Evolutionary conservation across 2,797 vertebrate species (phyloP).

Genomic region (Nothura maculosa): DNA sequence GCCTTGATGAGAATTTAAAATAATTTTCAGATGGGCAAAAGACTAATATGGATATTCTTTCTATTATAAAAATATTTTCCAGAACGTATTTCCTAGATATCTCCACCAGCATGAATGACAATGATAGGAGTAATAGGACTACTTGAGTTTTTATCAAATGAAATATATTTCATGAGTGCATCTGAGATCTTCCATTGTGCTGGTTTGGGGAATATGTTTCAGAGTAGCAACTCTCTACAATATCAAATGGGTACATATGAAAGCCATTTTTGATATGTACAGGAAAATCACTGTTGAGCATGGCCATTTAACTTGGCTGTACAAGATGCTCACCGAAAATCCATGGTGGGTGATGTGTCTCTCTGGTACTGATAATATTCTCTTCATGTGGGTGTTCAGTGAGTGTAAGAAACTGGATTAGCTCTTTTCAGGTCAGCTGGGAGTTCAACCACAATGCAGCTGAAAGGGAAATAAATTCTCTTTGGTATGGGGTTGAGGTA

Average conservation of each 20-base stretch:
- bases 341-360: neutral
- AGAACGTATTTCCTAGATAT: neutral
- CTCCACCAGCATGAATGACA: neutral
- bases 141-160: neutral
- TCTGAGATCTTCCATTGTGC: neutral
- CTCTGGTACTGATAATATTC: neutral
- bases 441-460: fast-evolving
- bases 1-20: neutral
- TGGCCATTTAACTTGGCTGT: neutral
- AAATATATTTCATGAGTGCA: neutral
- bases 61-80: neutral
- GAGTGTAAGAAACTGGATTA: neutral
- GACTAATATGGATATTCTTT: neutral
- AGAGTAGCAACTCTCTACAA: neutral
- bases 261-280: neutral
- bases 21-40: neutral
- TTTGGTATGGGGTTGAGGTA: neutral
- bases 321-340: neutral
- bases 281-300: neutral
- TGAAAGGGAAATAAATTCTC: neutral
- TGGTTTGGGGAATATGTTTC: neutral
- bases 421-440: neutral
- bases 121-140: neutral
- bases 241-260: neutral
- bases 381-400: neutral